Evolutionary conservation across 2,888 invertebrate genomes (phyloP).

Genomic region (Leucania comma): DNA sequence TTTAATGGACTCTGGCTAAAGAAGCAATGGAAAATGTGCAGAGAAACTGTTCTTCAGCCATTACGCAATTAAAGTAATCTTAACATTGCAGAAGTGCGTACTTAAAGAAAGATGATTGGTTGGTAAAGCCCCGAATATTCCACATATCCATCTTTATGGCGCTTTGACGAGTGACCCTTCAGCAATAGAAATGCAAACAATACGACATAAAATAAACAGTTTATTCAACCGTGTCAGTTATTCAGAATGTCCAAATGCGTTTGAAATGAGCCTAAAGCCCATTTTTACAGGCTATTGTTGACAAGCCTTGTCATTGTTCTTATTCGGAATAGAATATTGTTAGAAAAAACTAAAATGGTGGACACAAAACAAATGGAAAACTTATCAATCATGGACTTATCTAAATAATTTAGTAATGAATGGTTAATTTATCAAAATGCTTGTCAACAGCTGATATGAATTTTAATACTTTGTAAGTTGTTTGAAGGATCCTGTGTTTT

Average conservation of each 20-base stretch:
- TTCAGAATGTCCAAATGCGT: slow-evolving; percentile 27
- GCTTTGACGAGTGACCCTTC: slow-evolving; percentile 36
- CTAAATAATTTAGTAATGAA: slow-evolving; percentile 26
- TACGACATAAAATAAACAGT: slow-evolving; percentile 33
- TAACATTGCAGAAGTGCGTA: slow-evolving; percentile 31
- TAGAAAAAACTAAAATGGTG: slow-evolving; percentile 24
- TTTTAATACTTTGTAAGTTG: slow-evolving; percentile 7
- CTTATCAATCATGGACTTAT: slow-evolving; percentile 23
- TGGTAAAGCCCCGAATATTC: slow-evolving; percentile 23
- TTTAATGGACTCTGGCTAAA: slow-evolving; percentile 11
- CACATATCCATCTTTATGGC: slow-evolving; percentile 13
- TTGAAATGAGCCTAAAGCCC: slow-evolving; percentile 15
- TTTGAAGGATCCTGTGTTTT: slow-evolving; percentile 12
- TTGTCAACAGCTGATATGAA: slow-evolving; percentile 12
- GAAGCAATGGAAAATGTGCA: slow-evolving; percentile 15
- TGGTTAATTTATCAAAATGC: slow-evolving; percentile 21
- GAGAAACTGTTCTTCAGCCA: slow-evolving; percentile 15
- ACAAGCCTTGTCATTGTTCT: slow-evolving; percentile 36
- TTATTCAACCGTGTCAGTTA: slow-evolving; percentile 46
- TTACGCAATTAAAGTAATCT: slow-evolving; percentile 40
- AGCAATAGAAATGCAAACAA: slow-evolving; percentile 28
- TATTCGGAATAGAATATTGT: slow-evolving; percentile 9
- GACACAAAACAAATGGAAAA: slow-evolving; percentile 13
- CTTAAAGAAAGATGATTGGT: slow-evolving; percentile 27
- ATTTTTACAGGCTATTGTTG: slow-evolving; percentile 43